These are phyloP conservation scores for Rhegmatorhina hoffmannsi DNA, from an alignment of 2,113 vertebrate species.

Conservation along the genomic window DNA sequence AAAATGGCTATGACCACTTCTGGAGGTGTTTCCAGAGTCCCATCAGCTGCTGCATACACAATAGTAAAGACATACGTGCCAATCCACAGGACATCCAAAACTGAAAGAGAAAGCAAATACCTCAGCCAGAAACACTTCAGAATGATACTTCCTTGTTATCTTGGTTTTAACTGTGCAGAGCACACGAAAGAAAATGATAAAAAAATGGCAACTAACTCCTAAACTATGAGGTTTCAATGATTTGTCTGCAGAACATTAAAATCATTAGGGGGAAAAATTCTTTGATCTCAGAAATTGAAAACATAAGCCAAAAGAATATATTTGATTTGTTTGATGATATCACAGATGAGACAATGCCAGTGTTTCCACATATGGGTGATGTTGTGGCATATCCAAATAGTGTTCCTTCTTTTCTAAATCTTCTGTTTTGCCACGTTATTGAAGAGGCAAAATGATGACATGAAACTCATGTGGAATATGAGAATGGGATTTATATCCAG, in stretches of 20 bases:
- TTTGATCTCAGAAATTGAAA: neutral
- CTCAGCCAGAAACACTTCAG: neutral
- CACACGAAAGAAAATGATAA: neutral
- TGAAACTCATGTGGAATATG: neutral
- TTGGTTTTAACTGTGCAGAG: neutral
- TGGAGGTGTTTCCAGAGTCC: constrained; percentile 87
- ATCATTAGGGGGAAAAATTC: neutral
- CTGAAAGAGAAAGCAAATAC: constrained; percentile 70
- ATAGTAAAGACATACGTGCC: constrained; percentile 91
- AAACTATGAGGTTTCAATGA: neutral
- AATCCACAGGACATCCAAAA: constrained; percentile 94
- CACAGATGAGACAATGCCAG: neutral
- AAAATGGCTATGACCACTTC: constrained; percentile 90
- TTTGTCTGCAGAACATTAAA: neutral
- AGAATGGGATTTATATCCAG: neutral
- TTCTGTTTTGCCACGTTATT: neutral
- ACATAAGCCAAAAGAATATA: neutral
- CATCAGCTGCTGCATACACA: constrained; percentile 88
- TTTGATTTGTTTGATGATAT: neutral
- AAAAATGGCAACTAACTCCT: neutral
- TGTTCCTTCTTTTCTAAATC: neutral
- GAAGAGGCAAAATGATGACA: neutral
- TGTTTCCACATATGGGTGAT: neutral
- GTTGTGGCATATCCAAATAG: neutral
- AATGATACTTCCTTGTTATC: neutral